These are phyloP conservation scores for Athene noctua DNA, from an alignment of 2,113 vertebrate genomes.

Conservation along the genomic window DNA sequence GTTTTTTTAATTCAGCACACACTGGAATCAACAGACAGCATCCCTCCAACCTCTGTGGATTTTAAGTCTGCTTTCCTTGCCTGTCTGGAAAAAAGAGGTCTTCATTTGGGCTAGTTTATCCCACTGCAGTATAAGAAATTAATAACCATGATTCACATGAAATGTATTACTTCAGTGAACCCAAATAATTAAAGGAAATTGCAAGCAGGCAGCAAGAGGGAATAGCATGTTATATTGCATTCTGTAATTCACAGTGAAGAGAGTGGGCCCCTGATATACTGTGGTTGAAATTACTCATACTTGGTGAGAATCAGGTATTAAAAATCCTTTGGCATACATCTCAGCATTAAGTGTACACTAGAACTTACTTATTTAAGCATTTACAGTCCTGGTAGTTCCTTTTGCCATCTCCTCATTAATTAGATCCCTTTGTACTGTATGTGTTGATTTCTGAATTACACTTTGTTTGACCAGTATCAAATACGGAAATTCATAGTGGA, in stretches of 20 bases:
- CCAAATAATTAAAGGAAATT: slow-evolving; percentile 1
- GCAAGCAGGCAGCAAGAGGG: neutral
- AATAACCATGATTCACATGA: neutral
- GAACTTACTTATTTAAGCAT: neutral
- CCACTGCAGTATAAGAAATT: neutral
- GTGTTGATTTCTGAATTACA: neutral
- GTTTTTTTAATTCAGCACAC: neutral
- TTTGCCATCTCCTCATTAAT: neutral
- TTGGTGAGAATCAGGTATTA: neutral
- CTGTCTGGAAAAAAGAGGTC: neutral
- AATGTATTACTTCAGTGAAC: neutral
- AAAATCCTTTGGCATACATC: neutral
- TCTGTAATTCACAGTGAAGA: neutral
- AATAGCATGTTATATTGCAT: neutral
- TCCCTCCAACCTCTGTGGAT: neutral
- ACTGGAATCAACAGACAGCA: neutral
- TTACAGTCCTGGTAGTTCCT: neutral
- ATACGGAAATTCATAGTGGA: neutral
- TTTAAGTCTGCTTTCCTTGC: neutral
- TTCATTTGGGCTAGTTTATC: neutral
- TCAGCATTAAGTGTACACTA: neutral
- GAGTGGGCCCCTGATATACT: neutral
- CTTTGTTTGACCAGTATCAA: neutral
- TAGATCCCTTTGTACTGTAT: neutral
- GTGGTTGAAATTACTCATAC: neutral